Percentiles rank a stretch among this genome's conserved stretches.
Evolutionary conservation across 2,113 vertebrate species (phyloP).

Genomic region (Neopipo cinnamomea): DNA sequence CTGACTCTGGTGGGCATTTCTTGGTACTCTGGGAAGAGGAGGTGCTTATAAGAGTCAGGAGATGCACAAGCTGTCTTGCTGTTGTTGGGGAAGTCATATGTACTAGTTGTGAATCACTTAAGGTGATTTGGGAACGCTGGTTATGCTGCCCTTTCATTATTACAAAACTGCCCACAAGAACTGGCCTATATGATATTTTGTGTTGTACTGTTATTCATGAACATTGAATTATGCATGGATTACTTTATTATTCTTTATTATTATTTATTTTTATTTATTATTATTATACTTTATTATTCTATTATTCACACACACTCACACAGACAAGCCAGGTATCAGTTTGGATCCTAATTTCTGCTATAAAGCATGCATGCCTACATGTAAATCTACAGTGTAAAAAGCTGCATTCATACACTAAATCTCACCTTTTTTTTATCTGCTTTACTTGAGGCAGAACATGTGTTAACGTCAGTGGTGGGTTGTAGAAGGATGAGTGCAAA

Average conservation of each 20-base stretch:
- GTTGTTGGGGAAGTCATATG: not conserved
- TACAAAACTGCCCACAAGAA: not conserved
- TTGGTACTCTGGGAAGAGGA: not conserved
- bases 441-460: not conserved
- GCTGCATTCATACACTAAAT: not conserved
- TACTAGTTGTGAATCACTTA: not conserved
- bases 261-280: not conserved
- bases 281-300: no score
- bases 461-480: not conserved
- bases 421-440: not conserved
- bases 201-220: not conserved
- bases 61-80: not conserved
- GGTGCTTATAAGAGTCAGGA: not conserved
- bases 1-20: not conserved
- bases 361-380: not conserved
- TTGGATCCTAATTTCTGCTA: not conserved
- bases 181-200: not conserved
- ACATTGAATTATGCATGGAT: not conserved
- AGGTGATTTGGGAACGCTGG: not conserved
- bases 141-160: not conserved
- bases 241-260: not conserved
- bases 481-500: not conserved
- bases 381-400: not conserved
- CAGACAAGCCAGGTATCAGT: not conserved
- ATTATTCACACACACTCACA: not conserved